Evolutionary conservation across 1,140 invertebrate species (phyloP), one percentile per base, ranked within the genome.

Genomic region (Plodia interpunctella): DNA sequence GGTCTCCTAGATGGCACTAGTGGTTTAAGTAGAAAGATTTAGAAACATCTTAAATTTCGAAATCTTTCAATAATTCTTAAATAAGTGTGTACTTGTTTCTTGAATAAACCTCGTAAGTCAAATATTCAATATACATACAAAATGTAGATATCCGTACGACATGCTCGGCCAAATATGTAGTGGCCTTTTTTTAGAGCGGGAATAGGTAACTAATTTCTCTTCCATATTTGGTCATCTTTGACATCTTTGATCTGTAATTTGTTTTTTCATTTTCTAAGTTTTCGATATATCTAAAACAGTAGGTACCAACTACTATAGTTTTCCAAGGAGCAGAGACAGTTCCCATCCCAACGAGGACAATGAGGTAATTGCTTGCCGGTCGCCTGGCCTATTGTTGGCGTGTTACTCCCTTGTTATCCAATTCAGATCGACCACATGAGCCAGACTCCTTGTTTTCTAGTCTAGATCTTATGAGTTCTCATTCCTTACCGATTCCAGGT

Each of bases 381-480:
- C 60, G 63, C 67, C 56, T 71, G 59, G 68, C 60, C 73, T 76
- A 83, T 85, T 85, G 82, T 85, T 80, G 75, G 76, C 79, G 82
- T 78, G 79, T 85, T 83, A 82, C 80, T 79, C 80, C 77, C 77
- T 85, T 65, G 80, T 87, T 87, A 87, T 87, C 75, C 84, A 87
- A 87, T 25, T 87, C 20, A 35, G 13, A 35, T 84, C 77, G 77
- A 76, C 70, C 65, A 75, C 72, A 72, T 60, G 62, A 58, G 55
- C 49, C 35, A 64, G 69, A 59, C 59, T 25, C 63, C 74, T 83
- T 86, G 81, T 83, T 86, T 86, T 78, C 54, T 53, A 60, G 32
- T 35, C 32, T 35, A 35, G 32, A 25, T 25, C 2, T 25, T 13
- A 13, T 35, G 13, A 35, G 32, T 35, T 35, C 8, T 35, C 1